phyloP scores from a whole-genome alignment of 2,113 vertebrate species.

The Arvicanthis niloticus region DNA sequence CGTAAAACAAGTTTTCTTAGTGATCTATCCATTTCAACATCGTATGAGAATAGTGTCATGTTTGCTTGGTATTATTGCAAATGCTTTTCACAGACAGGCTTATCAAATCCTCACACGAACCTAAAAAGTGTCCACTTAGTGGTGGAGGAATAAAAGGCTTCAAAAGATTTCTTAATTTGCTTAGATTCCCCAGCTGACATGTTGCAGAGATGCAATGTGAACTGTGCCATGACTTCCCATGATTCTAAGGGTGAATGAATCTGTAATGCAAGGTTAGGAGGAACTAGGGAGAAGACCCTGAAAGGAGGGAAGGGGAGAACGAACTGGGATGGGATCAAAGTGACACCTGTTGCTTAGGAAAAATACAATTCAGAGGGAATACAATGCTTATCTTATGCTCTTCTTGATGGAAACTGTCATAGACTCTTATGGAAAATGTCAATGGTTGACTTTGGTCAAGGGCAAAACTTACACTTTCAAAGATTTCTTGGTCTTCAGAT shows the following conservation, averaged over 20 bases:
- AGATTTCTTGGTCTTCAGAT: constrained; percentile 69
- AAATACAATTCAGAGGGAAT: constrained; percentile 39
- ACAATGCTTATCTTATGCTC: background rate
- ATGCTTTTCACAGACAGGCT: background rate
- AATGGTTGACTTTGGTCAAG: constrained; percentile 40
- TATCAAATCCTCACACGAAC: background rate
- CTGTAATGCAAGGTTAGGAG: background rate
- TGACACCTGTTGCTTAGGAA: background rate
- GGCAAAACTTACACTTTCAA: constrained; percentile 59
- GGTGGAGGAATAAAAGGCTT: background rate
- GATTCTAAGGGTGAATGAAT: background rate
- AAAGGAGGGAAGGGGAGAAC: background rate
- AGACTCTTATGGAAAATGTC: constrained; percentile 69
- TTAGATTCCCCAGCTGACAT: background rate
- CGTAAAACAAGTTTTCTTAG: background rate
- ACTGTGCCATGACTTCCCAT: background rate
- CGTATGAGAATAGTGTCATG: background rate
- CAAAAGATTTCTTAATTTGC: background rate
- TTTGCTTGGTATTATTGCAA: background rate
- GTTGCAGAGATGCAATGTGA: background rate
- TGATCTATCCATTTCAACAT: background rate
- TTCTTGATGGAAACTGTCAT: constrained; percentile 57
- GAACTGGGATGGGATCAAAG: background rate
- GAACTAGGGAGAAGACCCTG: background rate
- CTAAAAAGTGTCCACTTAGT: background rate